Evolutionary conservation across 2,113 vertebrate genomes (phyloP).

Genomic region (Campylorhamphus procurvoides): DNA sequence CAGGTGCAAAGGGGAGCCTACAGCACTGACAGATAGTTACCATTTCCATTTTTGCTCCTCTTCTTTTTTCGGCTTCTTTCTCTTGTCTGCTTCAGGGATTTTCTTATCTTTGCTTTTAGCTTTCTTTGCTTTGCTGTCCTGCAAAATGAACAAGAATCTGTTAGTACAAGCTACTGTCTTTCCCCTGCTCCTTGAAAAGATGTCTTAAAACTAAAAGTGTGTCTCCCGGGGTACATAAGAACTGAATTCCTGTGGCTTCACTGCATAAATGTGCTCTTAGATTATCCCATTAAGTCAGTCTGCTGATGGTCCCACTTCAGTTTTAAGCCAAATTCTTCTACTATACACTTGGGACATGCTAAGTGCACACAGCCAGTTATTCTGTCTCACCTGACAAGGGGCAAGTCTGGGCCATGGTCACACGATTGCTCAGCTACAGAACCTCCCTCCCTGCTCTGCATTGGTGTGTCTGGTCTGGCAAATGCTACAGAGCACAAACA

Average conservation of each 20-base stretch:
- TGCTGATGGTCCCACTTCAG: background rate
- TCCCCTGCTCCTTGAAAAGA: background rate
- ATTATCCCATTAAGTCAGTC: background rate
- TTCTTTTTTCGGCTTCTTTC: slow-evolving; percentile 90
- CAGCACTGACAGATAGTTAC: slow-evolving; percentile 71
- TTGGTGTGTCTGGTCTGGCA: background rate
- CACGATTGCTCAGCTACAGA: background rate
- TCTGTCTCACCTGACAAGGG: background rate
- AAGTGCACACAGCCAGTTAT: background rate
- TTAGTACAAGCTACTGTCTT: background rate
- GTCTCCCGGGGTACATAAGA: background rate
- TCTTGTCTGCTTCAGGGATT: slow-evolving; percentile 81
- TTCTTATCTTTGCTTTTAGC: slow-evolving; percentile 88
- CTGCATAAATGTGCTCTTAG: background rate
- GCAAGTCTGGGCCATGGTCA: background rate
- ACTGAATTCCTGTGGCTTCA: background rate
- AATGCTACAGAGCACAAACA: background rate
- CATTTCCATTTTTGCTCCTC: slow-evolving; percentile 98
- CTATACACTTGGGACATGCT: background rate
- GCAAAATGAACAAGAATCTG: background rate
- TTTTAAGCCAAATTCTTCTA: background rate
- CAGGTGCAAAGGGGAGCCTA: background rate
- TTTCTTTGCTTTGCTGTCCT: slow-evolving; percentile 92
- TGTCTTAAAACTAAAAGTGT: background rate
- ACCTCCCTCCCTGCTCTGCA: background rate